Conservation (phyloP, 2,113 vertebrate species). For the Puntigrus tetrazona region DNA sequence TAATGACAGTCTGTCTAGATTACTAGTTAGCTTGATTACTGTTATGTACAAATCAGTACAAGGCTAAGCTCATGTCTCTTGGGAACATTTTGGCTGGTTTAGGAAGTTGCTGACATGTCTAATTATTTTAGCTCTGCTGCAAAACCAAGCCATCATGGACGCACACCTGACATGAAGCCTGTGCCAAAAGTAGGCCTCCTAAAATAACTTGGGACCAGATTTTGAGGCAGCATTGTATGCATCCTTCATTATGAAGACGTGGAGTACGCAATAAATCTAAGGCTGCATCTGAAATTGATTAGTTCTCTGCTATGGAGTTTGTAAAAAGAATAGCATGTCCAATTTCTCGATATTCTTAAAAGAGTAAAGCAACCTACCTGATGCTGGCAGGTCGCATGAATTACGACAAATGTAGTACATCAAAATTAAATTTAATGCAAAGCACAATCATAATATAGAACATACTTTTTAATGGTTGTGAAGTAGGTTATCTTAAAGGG, state of each 20-base stretch:
- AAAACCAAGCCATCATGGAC: neutral
- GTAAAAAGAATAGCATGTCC: too few species aligned
- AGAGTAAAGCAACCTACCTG: neutral
- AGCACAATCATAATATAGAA: neutral
- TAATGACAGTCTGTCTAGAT: slow-evolving; percentile 11
- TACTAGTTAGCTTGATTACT: slow-evolving; percentile 31
- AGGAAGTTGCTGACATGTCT: slow-evolving; percentile 1
- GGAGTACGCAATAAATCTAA: neutral
- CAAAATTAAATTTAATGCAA: neutral
- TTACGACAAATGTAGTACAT: neutral
- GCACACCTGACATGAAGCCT: neutral
- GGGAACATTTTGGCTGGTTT: neutral
- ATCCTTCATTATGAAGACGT: neutral
- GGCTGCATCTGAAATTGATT: neutral
- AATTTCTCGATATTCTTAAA: neutral
- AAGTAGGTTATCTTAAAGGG: neutral
- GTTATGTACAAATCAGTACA: slow-evolving; percentile 16
- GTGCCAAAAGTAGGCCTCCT: neutral
- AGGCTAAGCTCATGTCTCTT: neutral
- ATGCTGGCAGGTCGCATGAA: neutral
- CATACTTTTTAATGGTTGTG: neutral
- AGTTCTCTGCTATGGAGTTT: neutral
- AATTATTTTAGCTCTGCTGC: neutral
- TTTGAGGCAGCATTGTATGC: neutral
- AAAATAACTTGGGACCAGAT: neutral